Base-by-base conservation (phyloP, 23 tunicate genomes). In the Ascidia mentula region DNA sequence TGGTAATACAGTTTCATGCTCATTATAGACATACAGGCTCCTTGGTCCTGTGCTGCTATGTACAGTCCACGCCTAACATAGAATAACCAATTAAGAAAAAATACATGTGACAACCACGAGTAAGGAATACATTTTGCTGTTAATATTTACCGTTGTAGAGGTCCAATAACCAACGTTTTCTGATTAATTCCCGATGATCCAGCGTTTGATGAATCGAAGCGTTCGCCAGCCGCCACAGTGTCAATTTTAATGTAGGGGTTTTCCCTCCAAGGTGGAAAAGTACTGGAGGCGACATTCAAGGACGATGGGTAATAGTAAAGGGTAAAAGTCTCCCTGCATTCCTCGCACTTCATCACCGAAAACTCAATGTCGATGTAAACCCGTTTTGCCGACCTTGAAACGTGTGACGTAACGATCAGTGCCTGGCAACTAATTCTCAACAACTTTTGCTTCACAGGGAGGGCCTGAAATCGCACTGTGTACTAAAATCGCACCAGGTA, bases 211-310 rank as follows among this genome's bases (percentile, higher is more conserved):
- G 90, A 89, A 6, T 87, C 97, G 42, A 86, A 92, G 30, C 89
- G 39, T 77, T 84, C 91, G 22, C 90, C 84, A 7, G 98, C 98
- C 13, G 98, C 93, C n/a, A 93, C 77, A 1, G 98, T 93, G 80
- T 93, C 98, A 30, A 93, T 80, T 77, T 93, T 93, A 7, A 79
- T 70, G 86, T 75, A 93, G 36, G 93, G 90, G 42, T 84, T 74
- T 84, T 88, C 98, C 32, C 85, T 60, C 98, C 98, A 93, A 6
- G 93, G 98, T 18, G 98, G 98, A 72, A 93, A 93, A 35, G 98
- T 93, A 31, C 77, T 80, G 59, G 92, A 80, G 0, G 98, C 93
- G 34, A 88, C 83, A 42, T 93, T 79, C 36, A 76, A 1, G 6
- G 34, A 24, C 20, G 98, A 82, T 32, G 73, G 89, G 78, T 93